Evolutionary conservation across 2,113 vertebrate species (phyloP).

Genomic region (Piaya cayana): DNA sequence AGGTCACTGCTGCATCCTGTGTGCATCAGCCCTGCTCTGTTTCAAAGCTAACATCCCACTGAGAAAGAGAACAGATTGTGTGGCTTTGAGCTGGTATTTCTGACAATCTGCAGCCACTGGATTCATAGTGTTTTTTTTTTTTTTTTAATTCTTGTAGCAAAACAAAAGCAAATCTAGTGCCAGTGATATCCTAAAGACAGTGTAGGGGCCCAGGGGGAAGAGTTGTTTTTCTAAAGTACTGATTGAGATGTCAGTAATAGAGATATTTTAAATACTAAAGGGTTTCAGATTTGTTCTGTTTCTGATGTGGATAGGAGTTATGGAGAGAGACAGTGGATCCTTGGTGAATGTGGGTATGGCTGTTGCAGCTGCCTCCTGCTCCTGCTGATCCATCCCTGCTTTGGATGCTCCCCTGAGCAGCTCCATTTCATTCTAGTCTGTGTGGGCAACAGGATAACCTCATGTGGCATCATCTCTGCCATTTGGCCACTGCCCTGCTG

Average conservation of each 20-base stretch:
- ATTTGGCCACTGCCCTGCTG: accelerated
- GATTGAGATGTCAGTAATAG: not conserved
- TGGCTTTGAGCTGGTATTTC: not conserved
- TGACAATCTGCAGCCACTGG: not conserved
- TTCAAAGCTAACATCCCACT: not conserved
- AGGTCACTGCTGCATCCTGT: not conserved
- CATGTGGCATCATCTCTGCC: accelerated
- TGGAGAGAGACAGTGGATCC: accelerated
- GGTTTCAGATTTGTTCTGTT: not conserved
- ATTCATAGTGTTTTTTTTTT: not conserved
- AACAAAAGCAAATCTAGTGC: not conserved
- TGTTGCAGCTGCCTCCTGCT: accelerated
- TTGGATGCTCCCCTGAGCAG: accelerated
- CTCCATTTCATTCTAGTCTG: not conserved
- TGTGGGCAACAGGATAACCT: not conserved
- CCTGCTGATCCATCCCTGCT: not conserved
- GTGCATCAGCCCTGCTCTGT: not conserved
- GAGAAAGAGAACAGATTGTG: not conserved
- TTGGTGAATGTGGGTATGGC: accelerated
- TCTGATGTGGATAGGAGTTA: not conserved
- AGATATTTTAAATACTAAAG: not conserved
- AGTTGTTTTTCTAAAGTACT: not conserved
- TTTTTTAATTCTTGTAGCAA: not conserved
- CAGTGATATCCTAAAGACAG: not conserved
- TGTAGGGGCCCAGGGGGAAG: not conserved